Percentiles rank a stretch among this genome's conserved stretches.
phyloP scores from a whole-genome alignment of 1,140 invertebrate genomes.

The Hesperophylax magnus region DNA sequence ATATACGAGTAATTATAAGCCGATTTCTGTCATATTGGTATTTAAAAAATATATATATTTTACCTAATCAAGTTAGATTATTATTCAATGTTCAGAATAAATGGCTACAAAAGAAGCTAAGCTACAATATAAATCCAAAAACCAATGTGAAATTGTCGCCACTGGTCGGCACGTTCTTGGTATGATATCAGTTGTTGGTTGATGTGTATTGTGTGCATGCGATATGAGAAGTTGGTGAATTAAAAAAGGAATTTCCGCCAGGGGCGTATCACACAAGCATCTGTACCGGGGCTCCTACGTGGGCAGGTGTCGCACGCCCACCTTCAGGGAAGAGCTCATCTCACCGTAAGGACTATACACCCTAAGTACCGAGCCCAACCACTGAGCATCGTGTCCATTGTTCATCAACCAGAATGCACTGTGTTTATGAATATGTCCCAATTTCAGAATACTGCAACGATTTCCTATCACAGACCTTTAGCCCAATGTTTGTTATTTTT shows the following conservation, averaged over 20 bases:
- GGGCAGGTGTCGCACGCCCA: slow-evolving; percentile 53
- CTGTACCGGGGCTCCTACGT: slow-evolving; percentile 55
- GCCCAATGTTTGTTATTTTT: background rate
- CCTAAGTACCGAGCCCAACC: background rate
- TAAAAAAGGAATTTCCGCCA: slow-evolving; percentile 45
- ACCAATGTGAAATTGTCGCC: too few species aligned
- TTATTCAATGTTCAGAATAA: too few species aligned
- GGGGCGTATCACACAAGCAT: slow-evolving; percentile 55
- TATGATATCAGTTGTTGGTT: too few species aligned
- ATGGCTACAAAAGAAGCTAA: too few species aligned
- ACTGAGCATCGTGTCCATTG: background rate
- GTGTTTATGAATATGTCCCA: slow-evolving; percentile 20
- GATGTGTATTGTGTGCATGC: background rate
- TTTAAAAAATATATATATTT: too few species aligned
- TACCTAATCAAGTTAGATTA: too few species aligned
- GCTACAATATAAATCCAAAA: too few species aligned
- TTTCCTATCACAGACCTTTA: background rate
- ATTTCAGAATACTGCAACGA: background rate
- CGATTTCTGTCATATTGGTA: too few species aligned
- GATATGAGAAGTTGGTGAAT: background rate
- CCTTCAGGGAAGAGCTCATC: slow-evolving; percentile 50
- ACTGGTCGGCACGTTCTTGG: too few species aligned
- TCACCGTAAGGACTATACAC: slow-evolving; percentile 52
- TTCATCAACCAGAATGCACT: background rate
- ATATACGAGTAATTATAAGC: too few species aligned